A percentile compares a stretch with the other conserved stretches of the same genome.
Evolutionary conservation across 2,797 vertebrate genomes (phyloP).

Genomic region (Setipinna tenuifilis): DNA sequence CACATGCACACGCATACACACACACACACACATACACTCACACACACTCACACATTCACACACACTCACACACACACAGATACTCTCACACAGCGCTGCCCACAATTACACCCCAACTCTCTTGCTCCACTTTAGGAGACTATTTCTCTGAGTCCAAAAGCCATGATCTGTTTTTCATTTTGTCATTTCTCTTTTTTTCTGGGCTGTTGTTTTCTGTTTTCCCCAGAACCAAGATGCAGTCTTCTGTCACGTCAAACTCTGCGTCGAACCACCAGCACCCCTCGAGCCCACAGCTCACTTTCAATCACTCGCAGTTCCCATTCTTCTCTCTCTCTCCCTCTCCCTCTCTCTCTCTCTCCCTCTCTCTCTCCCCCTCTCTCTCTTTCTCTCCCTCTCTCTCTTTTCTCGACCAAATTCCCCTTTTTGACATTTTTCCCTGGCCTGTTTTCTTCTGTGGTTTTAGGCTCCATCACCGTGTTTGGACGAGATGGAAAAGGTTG

Average conservation of each 20-base stretch:
- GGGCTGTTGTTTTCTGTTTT: slow-evolving; percentile 23
- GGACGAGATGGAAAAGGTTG: slow-evolving; percentile 34
- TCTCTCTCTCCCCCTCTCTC: neutral
- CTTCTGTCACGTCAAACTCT: slow-evolving; percentile 8
- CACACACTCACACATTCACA: slow-evolving; percentile 5
- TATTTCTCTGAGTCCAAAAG: slow-evolving; percentile 7
- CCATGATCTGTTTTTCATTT: slow-evolving; percentile 25
- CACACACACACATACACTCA: slow-evolving; percentile 28
- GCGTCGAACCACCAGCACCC: slow-evolving; percentile 29
- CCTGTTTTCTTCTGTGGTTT: slow-evolving; percentile 51
- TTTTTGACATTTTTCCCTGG: slow-evolving; percentile 38
- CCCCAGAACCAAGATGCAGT: slow-evolving; percentile 10
- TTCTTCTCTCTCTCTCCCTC: neutral
- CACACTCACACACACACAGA: slow-evolving; percentile 24
- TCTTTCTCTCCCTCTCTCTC: neutral
- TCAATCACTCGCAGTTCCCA: slow-evolving; percentile 9
- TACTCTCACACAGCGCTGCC: neutral
- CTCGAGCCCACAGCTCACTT: slow-evolving; percentile 4
- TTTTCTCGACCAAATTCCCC: slow-evolving; percentile 34
- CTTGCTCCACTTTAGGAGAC: slow-evolving; percentile 19
- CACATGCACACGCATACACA: slow-evolving; percentile 31
- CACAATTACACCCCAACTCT: slow-evolving; percentile 22
- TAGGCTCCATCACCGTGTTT: slow-evolving; percentile 59
- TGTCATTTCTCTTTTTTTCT: slow-evolving; percentile 20
- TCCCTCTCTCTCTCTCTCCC: slow-evolving; percentile 18